These are phyloP conservation scores for Zapus hudsonius DNA, from an alignment of 2,113 vertebrate genomes.

Conservation along the genomic window DNA sequence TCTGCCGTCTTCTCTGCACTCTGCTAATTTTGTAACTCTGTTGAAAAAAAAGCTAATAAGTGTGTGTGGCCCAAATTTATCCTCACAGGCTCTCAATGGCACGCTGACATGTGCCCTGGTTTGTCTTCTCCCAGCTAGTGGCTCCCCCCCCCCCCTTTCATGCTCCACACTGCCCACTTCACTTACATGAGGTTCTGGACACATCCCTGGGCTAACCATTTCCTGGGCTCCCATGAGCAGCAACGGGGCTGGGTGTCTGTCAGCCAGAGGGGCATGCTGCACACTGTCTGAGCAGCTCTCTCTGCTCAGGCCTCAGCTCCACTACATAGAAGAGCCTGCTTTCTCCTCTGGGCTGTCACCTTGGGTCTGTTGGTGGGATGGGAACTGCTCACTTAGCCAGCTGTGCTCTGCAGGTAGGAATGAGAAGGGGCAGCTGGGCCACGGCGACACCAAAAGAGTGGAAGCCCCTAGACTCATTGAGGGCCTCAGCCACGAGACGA, in stretches of 20 bases:
- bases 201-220: background rate
- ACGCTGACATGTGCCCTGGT: background rate
- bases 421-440: constrained; percentile 97
- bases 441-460: constrained; percentile 95
- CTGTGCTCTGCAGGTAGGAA: constrained; percentile 90
- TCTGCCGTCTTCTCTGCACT: constrained; percentile 73
- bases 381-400: background rate
- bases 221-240: background rate
- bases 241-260: background rate
- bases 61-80: constrained; percentile 72
- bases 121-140: background rate
- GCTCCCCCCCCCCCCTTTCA: background rate
- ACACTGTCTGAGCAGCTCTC: background rate
- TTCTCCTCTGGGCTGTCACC: rapidly evolving
- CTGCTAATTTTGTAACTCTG: constrained; percentile 77
- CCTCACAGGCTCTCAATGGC: constrained; percentile 16
- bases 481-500: constrained; percentile 88
- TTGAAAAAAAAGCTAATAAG: constrained; percentile 62
- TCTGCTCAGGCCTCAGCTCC: background rate
- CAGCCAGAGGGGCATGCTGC: rapidly evolving
- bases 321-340: rapidly evolving
- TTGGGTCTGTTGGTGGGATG: rapidly evolving
- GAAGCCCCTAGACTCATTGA: constrained; percentile 94
- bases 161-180: rapidly evolving
- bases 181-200: background rate